Evolutionary conservation across 2,797 vertebrate species (phyloP).

Genomic region (Parambassis ranga): DNA sequence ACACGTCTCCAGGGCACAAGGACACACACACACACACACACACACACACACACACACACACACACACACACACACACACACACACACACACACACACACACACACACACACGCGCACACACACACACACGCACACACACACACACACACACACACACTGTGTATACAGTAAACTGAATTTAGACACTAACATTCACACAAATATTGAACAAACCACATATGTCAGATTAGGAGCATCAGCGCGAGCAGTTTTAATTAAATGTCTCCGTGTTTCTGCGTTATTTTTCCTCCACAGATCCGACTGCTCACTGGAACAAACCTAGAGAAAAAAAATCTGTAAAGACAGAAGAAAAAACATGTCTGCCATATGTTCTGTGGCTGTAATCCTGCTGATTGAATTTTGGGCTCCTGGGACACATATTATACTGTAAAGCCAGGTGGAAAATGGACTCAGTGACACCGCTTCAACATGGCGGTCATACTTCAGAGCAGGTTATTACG

Average conservation of each 20-base stretch:
- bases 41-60: too few relatives aligned
- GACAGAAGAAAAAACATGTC: neutral
- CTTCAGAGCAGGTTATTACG: conserved; percentile 49
- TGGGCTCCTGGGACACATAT: conserved; percentile 37
- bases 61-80: neutral
- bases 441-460: conserved; percentile 44
- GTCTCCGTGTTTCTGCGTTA: conserved; percentile 22
- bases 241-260: conserved; percentile 57
- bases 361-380: neutral
- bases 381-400: conserved; percentile 56
- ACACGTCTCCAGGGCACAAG: conserved; percentile 7
- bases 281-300: conserved; percentile 13
- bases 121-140: neutral
- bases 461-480: conserved; percentile 13
- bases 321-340: neutral
- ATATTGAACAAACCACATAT: conserved; percentile 16
- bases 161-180: conserved; percentile 6
- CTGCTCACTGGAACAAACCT: conserved; percentile 12
- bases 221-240: conserved; percentile 40
- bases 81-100: neutral
- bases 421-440: conserved; percentile 33
- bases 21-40: neutral
- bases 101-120: neutral
- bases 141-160: neutral
- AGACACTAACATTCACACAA: conserved; percentile 12